Conservation (phyloP, 1,140 invertebrate genomes). For the Paralvinella palmiformis region DNA sequence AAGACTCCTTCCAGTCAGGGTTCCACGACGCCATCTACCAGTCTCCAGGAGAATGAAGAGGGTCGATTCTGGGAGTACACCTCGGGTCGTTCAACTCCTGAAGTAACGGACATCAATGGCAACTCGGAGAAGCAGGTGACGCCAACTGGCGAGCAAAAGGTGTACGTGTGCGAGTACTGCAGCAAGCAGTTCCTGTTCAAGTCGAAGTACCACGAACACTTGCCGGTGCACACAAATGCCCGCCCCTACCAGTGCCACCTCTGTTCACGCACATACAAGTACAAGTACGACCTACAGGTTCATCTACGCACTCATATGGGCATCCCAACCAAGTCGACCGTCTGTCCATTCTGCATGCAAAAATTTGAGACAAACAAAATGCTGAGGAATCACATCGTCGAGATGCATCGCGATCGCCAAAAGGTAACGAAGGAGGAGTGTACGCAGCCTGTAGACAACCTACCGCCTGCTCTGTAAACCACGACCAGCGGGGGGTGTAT, state of each 20-base stretch:
- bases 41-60: background rate
- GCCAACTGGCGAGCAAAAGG: conserved; percentile 8
- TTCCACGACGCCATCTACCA: background rate
- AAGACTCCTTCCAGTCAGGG: background rate
- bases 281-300: conserved; percentile 22
- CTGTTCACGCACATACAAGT: conserved; percentile 22
- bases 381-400: conserved; percentile 17
- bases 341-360: conserved; percentile 19
- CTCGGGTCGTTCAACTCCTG: no score
- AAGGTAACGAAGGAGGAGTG: conserved; percentile 15
- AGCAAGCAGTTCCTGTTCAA: conserved; percentile 21
- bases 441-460: conserved; percentile 7
- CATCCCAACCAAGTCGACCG: conserved; percentile 22
- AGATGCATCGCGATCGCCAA: conserved; percentile 15
- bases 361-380: conserved; percentile 21
- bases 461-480: background rate
- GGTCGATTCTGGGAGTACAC: no score
- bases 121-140: background rate
- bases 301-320: conserved; percentile 22
- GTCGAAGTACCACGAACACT: conserved; percentile 22
- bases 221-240: conserved; percentile 21
- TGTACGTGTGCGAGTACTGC: conserved; percentile 17
- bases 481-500: no score
- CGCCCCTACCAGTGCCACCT: conserved; percentile 21
- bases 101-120: background rate